Percentiles rank a stretch among this genome's conserved stretches.
Evolutionary conservation across 2,888 invertebrate genomes (phyloP).

Genomic region (Panorpa germanica): DNA sequence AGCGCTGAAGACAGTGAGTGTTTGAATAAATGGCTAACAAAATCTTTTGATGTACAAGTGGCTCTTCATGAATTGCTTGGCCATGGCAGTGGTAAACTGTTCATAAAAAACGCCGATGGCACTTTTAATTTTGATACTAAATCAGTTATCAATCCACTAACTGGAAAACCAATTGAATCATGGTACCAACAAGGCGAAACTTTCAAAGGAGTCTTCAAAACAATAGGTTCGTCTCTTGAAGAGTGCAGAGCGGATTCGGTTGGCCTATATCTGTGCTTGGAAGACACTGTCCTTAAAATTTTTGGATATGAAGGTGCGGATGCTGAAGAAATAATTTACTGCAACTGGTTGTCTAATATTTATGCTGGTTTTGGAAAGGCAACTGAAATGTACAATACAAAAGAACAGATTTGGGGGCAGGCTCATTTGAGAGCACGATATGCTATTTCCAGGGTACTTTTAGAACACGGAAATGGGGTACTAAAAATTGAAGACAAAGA

Average conservation of each 20-base stretch:
- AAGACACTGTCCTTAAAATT: conserved; percentile 52
- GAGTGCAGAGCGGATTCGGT: conserved; percentile 96
- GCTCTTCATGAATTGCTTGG: conserved; percentile 89
- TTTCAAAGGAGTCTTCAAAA: conserved; percentile 79
- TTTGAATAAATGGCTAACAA: conserved; percentile 58
- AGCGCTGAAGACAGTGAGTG: conserved; percentile 56
- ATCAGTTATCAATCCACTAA: conserved; percentile 46
- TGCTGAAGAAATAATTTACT: conserved; percentile 57
- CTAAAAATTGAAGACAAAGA: conserved; percentile 55
- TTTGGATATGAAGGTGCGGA: conserved; percentile 66
- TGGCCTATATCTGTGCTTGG: conserved; percentile 73
- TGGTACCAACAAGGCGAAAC: conserved; percentile 84
- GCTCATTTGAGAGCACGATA: conserved; percentile 78
- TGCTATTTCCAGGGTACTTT: conserved; percentile 68
- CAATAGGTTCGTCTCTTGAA: conserved; percentile 79
- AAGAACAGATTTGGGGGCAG: conserved; percentile 73
- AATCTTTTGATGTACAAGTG: conserved; percentile 84
- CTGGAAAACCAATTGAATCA: conserved; percentile 36
- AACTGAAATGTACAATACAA: conserved; percentile 77
- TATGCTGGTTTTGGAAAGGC: conserved; percentile 75
- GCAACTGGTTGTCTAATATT: conserved; percentile 81
- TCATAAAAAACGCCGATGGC: conserved; percentile 54
- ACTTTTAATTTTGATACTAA: conserved; percentile 64
- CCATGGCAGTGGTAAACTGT: conserved; percentile 88
- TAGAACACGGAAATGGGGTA: conserved; percentile 72